These are phyloP conservation scores for Amphimallon solstitiale DNA, from an alignment of 2,888 invertebrate species.

Conservation along the genomic window DNA sequence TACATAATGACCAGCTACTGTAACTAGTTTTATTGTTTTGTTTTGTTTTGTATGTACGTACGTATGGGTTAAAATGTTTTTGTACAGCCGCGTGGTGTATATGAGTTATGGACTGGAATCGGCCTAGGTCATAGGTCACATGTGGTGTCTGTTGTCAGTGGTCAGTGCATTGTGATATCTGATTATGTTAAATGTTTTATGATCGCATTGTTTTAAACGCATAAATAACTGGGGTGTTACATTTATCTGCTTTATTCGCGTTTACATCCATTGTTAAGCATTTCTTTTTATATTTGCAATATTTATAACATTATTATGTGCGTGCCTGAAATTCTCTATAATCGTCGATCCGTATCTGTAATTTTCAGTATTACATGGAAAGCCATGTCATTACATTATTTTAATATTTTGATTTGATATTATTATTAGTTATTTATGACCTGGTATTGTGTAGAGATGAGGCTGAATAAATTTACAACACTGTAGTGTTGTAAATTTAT, in stretches of 20 bases:
- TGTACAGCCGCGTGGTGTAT: slow-evolving; percentile 34
- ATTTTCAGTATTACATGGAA: not conserved
- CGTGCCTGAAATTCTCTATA: slow-evolving; percentile 15
- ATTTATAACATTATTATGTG: slow-evolving; percentile 35
- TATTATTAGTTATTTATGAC: too few species aligned
- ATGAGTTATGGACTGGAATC: slow-evolving; percentile 52
- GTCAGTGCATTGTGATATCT: slow-evolving; percentile 56
- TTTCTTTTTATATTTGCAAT: slow-evolving; percentile 30
- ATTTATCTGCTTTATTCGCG: slow-evolving; percentile 46
- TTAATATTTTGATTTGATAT: not conserved
- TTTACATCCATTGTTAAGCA: slow-evolving; percentile 41
- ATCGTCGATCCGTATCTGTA: slow-evolving; percentile 15
- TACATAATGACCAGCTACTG: not conserved
- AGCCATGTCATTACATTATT: not conserved
- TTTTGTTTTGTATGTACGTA: not conserved
- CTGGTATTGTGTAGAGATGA: too few species aligned
- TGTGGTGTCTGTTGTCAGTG: slow-evolving; percentile 54
- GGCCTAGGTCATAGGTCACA: slow-evolving; percentile 53
- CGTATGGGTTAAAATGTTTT: slow-evolving; percentile 16
- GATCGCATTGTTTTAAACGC: slow-evolving; percentile 54
- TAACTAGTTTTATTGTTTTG: slow-evolving; percentile 5
- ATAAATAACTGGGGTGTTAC: slow-evolving; percentile 45
- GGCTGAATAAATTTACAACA: too few species aligned
- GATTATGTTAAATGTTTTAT: slow-evolving; percentile 59
- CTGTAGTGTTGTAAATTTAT: too few species aligned